Evolutionary conservation across 1,140 invertebrate genomes (phyloP).

Genomic region (Hyposmocoma kahamanoa): DNA sequence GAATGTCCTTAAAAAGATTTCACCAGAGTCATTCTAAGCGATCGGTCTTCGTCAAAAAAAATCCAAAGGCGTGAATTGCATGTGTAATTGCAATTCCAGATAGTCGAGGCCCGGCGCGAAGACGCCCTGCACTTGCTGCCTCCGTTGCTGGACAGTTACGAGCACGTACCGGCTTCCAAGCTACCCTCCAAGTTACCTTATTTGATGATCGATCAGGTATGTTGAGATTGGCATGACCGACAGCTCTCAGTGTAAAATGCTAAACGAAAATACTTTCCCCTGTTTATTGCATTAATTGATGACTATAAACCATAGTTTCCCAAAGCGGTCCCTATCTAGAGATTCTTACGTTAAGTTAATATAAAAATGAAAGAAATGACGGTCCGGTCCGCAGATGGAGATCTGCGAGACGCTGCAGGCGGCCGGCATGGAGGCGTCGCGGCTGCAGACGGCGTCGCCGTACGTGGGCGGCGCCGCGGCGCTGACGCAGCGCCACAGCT

Average conservation of each 20-base stretch:
- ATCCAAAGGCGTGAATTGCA: too few species aligned
- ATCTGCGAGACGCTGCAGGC: conserved; percentile 81
- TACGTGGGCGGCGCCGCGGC: conserved; percentile 71
- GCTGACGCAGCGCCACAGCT: conserved; percentile 79
- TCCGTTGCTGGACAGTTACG: conserved; percentile 75
- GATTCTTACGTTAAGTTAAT: too few species aligned
- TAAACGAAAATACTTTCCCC: too few species aligned
- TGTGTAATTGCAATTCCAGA: conserved; percentile 56
- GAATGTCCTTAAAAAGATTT: too few species aligned
- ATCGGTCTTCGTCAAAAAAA: too few species aligned
- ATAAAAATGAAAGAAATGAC: too few species aligned
- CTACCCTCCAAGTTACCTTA: conserved; percentile 75
- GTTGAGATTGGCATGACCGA: too few species aligned
- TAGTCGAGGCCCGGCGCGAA: conserved; percentile 77
- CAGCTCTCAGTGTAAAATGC: too few species aligned
- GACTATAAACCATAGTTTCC: too few species aligned
- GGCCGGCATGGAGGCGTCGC: conserved; percentile 79
- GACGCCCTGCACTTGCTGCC: conserved; percentile 81
- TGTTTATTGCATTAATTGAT: too few species aligned
- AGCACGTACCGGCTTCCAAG: conserved; percentile 46
- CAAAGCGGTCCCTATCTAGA: too few species aligned
- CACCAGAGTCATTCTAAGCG: too few species aligned
- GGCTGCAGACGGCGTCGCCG: conserved; percentile 78
- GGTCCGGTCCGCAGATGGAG: background rate
- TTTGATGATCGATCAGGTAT: conserved; percentile 82